Evolutionary conservation across 23 tunicate genomes (phyloP).

Genomic region (Halocynthia aurantium): DNA sequence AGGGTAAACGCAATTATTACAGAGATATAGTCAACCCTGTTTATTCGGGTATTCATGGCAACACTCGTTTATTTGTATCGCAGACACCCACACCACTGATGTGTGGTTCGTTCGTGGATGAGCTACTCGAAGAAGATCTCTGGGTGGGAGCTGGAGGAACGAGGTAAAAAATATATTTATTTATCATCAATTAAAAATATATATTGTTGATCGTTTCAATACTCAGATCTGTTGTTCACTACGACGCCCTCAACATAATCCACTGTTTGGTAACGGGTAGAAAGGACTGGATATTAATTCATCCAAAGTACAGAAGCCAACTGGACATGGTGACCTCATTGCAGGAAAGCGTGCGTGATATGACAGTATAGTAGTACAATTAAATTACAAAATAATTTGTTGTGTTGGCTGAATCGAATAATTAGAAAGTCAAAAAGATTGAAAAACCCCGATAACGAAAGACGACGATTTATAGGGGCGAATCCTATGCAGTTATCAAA

Average conservation of each 20-base stretch:
- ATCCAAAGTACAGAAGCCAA: slow-evolving; percentile 34
- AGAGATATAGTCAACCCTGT: not conserved
- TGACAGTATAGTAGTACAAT: too few relatives aligned
- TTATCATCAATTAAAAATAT: too few relatives aligned
- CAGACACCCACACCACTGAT: slow-evolving; percentile 76
- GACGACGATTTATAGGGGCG: too few relatives aligned
- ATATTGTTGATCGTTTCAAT: too few relatives aligned
- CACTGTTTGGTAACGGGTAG: slow-evolving; percentile 82
- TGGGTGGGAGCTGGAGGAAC: slow-evolving; percentile 94
- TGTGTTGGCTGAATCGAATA: too few relatives aligned
- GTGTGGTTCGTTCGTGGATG: slow-evolving; percentile 63
- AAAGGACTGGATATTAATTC: slow-evolving; percentile 86
- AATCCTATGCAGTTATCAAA: too few relatives aligned
- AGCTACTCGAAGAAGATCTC: slow-evolving; percentile 66
- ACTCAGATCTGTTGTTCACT: slow-evolving; percentile 66
- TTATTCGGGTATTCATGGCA: not conserved
- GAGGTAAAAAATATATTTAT: slow-evolving; percentile 8
- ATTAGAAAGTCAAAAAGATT: too few relatives aligned
- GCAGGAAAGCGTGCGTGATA: slow-evolving; percentile 33
- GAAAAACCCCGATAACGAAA: too few relatives aligned
- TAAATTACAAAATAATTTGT: too few relatives aligned
- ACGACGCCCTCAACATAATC: slow-evolving; percentile 83
- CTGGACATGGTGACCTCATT: slow-evolving; percentile 41
- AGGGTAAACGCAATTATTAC: slow-evolving; percentile 24
- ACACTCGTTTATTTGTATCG: not conserved